Conservation (phyloP, 2,888 invertebrate genomes). For the Mycalesis mineus region DNA sequence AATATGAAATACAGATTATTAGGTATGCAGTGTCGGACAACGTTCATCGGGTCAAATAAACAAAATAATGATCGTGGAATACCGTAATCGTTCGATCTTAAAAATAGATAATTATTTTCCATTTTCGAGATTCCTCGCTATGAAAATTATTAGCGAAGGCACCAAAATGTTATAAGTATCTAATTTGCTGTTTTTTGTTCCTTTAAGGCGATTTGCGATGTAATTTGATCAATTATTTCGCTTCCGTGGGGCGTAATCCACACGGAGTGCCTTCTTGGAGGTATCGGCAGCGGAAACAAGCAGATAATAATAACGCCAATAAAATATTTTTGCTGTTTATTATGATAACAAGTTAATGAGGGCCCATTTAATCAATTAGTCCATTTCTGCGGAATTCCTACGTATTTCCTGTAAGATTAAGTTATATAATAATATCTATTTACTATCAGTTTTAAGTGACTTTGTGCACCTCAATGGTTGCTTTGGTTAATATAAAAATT, state of each 20-base stretch:
- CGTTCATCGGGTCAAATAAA: background rate
- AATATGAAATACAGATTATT: no score
- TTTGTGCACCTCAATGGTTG: no score
- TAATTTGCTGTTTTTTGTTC: constrained; percentile 60
- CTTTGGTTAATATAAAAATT: no score
- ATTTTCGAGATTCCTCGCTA: no score
- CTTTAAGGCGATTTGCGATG: constrained; percentile 59
- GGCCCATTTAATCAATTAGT: background rate
- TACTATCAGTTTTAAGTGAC: no score
- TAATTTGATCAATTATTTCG: constrained; percentile 68
- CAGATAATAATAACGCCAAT: constrained; percentile 61
- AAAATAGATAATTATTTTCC: background rate
- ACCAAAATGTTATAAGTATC: constrained; percentile 60
- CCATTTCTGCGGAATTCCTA: background rate
- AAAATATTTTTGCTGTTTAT: constrained; percentile 39
- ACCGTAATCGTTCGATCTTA: background rate
- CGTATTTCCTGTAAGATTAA: background rate
- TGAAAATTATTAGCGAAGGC: constrained; percentile 12
- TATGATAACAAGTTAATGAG: background rate
- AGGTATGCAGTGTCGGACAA: no score
- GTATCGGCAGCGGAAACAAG: constrained; percentile 55
- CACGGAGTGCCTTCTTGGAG: constrained; percentile 43
- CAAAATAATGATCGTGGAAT: background rate
- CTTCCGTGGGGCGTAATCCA: constrained; percentile 58
- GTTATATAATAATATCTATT: no score